A percentile compares a stretch with the other conserved stretches of the same genome.
Evolutionary conservation across 1,140 invertebrate species (phyloP).

Genomic region (Camponotus vicinus): DNA sequence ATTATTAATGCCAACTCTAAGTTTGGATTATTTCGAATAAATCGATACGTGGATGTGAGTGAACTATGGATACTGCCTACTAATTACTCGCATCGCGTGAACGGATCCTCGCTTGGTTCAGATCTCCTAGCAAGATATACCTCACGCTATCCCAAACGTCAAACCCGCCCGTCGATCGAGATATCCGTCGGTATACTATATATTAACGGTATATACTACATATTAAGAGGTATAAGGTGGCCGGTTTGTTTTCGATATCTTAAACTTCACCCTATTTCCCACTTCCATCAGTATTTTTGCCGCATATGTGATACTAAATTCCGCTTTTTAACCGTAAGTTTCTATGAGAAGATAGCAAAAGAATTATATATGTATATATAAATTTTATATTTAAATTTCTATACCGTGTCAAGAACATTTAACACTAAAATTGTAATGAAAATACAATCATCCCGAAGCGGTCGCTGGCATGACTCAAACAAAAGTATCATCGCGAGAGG

Average conservation of each 20-base stretch:
- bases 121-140: constrained; percentile 64
- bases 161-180: constrained; percentile 57
- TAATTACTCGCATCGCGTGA: constrained; percentile 64
- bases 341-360: background rate
- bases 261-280: background rate
- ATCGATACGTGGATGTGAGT: background rate
- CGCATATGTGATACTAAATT: background rate
- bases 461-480: background rate
- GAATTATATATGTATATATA: background rate
- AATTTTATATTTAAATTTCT: background rate
- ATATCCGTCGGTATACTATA: constrained; percentile 34
- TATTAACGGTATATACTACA: background rate
- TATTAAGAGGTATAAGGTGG: constrained; percentile 23
- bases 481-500: background rate
- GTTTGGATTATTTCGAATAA: constrained; percentile 34
- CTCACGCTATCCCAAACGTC: constrained; percentile 62
- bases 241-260: background rate
- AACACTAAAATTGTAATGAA: background rate
- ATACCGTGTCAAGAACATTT: background rate
- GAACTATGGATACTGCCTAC: constrained; percentile 52
- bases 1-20: background rate
- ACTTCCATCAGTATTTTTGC: background rate
- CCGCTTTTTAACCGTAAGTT: background rate
- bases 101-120: constrained; percentile 53
- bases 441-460: background rate